Percentiles rank a stretch among this genome's conserved stretches.
These are phyloP conservation scores for Ypsolopha sequella DNA, from an alignment of 2,888 invertebrate species.

Conservation along the genomic window DNA sequence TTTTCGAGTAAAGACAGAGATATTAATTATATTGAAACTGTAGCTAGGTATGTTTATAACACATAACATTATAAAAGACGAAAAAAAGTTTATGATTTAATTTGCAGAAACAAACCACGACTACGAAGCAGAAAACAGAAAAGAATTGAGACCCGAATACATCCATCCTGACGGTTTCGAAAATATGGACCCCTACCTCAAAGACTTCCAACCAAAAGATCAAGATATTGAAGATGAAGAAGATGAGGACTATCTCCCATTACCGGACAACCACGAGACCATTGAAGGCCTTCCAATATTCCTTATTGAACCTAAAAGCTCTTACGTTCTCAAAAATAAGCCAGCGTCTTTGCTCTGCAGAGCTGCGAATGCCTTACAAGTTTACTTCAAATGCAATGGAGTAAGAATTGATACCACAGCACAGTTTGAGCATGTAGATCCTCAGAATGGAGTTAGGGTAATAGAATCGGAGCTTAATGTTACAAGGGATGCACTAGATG, in stretches of 20 bases:
- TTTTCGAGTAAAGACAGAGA: neutral
- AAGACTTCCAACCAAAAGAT: conserved; percentile 15
- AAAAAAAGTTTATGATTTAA: neutral
- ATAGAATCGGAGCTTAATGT: conserved; percentile 83
- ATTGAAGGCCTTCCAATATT: conserved; percentile 86
- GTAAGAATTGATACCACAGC: conserved; percentile 66
- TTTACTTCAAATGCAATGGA: conserved; percentile 84
- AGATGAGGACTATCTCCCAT: conserved; percentile 61
- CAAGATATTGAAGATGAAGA: conserved; percentile 42
- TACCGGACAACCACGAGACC: conserved; percentile 70
- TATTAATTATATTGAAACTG: too few relatives aligned
- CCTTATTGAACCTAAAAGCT: conserved; percentile 86
- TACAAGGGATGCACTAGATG: conserved; percentile 84
- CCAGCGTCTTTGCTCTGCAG: conserved; percentile 90
- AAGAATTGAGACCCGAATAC: conserved; percentile 39
- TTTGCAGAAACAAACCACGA: neutral
- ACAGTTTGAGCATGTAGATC: conserved; percentile 82
- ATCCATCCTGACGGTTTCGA: conserved; percentile 57
- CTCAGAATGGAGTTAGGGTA: conserved; percentile 82
- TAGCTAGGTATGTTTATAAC: neutral
- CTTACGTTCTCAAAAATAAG: conserved; percentile 90
- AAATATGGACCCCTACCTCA: conserved; percentile 52
- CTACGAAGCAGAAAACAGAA: neutral
- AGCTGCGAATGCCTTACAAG: conserved; percentile 90
- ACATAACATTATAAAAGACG: neutral